Percentiles rank a stretch among this genome's conserved stretches.
Evolutionary conservation across 30 jellyfish, hydroid and myxozoan species (phyloP).

Genomic region (Pseudorhiza aurosa): DNA sequence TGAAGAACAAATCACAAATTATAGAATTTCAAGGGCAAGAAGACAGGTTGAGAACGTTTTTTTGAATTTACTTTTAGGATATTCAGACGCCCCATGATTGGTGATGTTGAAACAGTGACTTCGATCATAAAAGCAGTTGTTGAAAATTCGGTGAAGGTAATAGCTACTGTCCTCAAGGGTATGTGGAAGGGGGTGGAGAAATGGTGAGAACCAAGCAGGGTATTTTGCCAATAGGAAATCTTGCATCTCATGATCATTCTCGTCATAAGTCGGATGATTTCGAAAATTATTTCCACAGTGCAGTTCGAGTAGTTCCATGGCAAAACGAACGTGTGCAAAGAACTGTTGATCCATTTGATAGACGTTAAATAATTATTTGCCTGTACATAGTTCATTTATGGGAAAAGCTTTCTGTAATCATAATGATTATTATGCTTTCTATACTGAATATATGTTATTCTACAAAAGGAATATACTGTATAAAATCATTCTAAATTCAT

Average conservation of each 20-base stretch:
- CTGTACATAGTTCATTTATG: background rate
- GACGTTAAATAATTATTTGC: background rate
- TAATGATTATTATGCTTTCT: no score
- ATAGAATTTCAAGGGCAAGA: conserved; percentile 44
- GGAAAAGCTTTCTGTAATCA: no score
- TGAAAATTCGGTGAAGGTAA: background rate
- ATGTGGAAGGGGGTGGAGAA: conserved; percentile 10
- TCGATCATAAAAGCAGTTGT: conserved; percentile 63
- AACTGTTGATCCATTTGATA: background rate
- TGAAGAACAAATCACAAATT: conserved; percentile 18
- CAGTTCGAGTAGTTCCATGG: conserved; percentile 74
- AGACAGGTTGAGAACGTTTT: conserved; percentile 63
- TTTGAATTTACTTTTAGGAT: no score
- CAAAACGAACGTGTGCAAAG: conserved; percentile 25
- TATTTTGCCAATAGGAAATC: background rate
- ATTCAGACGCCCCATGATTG: conserved; percentile 63
- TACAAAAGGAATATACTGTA: no score
- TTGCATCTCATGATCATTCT: conserved; percentile 51
- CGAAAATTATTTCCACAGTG: conserved; percentile 65
- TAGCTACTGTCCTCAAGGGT: background rate
- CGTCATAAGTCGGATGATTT: conserved; percentile 52
- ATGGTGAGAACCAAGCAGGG: no score
- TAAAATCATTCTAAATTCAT: background rate
- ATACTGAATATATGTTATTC: no score
- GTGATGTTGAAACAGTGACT: conserved; percentile 31